Evolutionary conservation across 2,113 vertebrate genomes (phyloP).

Genomic region (Pygoscelis adeliae): DNA sequence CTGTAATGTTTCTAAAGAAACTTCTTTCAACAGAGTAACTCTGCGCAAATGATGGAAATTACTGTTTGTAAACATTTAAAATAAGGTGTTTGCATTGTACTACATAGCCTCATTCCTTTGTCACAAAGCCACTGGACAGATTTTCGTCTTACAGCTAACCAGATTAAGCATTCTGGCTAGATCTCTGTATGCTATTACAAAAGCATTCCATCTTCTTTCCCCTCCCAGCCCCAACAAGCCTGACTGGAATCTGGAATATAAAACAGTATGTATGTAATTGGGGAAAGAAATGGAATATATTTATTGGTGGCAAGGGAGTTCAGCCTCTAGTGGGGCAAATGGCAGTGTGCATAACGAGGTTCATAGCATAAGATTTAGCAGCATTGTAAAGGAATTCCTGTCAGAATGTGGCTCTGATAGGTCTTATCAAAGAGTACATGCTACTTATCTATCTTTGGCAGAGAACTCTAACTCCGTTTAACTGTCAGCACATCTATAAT

Average conservation of each 20-base stretch:
- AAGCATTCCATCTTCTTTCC: neutral
- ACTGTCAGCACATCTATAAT: slow-evolving; percentile 52
- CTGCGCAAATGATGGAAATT: neutral
- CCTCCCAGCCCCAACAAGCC: neutral
- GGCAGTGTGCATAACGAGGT: neutral
- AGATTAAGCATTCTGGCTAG: slow-evolving; percentile 21
- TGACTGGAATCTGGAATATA: neutral
- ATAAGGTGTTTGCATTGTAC: neutral
- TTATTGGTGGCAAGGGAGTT: slow-evolving; percentile 29
- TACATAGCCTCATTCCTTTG: neutral
- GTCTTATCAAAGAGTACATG: slow-evolving; percentile 38
- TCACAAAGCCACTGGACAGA: slow-evolving; percentile 8
- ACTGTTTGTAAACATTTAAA: neutral
- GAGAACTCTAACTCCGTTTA: slow-evolving; percentile 22
- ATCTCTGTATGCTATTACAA: neutral
- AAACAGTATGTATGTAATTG: neutral
- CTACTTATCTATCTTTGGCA: slow-evolving; percentile 45
- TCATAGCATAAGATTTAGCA: slow-evolving; percentile 10
- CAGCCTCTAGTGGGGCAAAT: neutral
- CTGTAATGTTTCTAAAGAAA: neutral
- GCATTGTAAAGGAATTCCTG: slow-evolving; percentile 42
- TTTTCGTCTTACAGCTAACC: slow-evolving; percentile 41
- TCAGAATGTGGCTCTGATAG: slow-evolving; percentile 52
- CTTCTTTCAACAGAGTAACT: neutral
- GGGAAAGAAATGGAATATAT: neutral